phyloP scores from a whole-genome alignment of 2,888 invertebrate genomes.

The Theretra japonica region DNA sequence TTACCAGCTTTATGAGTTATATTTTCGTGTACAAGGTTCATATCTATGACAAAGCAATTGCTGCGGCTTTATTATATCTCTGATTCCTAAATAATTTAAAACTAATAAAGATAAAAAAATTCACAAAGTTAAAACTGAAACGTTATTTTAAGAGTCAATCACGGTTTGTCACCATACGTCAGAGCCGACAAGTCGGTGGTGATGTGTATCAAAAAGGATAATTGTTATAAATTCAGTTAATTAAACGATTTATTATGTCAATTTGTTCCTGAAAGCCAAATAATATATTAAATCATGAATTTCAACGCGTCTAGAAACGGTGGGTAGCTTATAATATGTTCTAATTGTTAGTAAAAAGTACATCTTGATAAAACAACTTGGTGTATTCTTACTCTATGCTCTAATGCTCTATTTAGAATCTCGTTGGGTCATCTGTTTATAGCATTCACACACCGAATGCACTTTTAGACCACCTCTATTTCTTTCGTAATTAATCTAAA shows the following conservation, averaged over 20 bases:
- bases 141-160: constrained; percentile 1
- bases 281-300: constrained; percentile 64
- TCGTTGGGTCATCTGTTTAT: not conserved
- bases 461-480: not conserved
- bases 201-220: constrained; percentile 72
- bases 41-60: too few relatives aligned
- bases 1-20: too few relatives aligned
- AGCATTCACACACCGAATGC: not conserved
- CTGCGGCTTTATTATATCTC: too few relatives aligned
- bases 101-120: not conserved
- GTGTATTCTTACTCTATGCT: not conserved
- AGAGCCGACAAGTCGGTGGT: constrained; percentile 61
- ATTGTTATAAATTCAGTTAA: constrained; percentile 55
- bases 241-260: constrained; percentile 62
- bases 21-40: too few relatives aligned
- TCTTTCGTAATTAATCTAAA: not conserved
- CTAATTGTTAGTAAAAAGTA: constrained; percentile 26
- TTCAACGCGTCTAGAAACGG: constrained; percentile 82
- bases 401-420: constrained; percentile 1
- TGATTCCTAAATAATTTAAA: not conserved
- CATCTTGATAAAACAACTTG: not conserved
- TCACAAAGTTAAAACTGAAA: not conserved
- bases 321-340: constrained; percentile 47
- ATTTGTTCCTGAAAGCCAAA: constrained; percentile 47
- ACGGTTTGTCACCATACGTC: constrained; percentile 34